Evolutionary conservation across 2,888 invertebrate species (phyloP), one percentile per base, ranked within the genome.

Genomic region (Bugula neritina): DNA sequence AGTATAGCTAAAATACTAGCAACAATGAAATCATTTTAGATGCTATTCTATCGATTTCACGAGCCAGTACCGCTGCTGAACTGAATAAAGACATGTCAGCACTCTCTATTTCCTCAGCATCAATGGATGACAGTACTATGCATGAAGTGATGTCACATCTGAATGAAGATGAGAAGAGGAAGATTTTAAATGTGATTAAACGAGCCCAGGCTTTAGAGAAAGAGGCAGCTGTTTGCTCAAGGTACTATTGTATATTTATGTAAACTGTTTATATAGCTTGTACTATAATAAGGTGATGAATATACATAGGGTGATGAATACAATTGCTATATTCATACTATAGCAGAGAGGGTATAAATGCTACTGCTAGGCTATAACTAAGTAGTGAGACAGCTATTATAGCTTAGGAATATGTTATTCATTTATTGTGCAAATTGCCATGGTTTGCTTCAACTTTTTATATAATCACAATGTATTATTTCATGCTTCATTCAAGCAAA

Each of bases 151-250:
- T 63, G 63, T 63, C 63, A 2, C 87, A 88, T 78, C 81, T 89
- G 76, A 87, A 87, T 72, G 87, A 87, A 71, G 88, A 88, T 76
- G 89, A 89, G 79, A 82, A 87, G 71, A 85, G 86, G 72, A 86
- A 88, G 80, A 89, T 89, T 71, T 86, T 87, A 76, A 86, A 86
- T 74, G 89, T 89, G n/a, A 88, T 89, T 86, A 87, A 87, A 69
- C 85, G 88, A 77, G 89, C 89, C 57, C 87, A 87, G 77, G 85
- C 86, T 75, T 75, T 82, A 76, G 81, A 83, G 73, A 76, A 78
- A 1, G 80, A 81, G 71, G 83, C 82, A 71, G 77, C 78, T 34
- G 75, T 76, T 69, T 73, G 81, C 69, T 78, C 81, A 70, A 80
- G 81, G 83, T 82, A 73, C 43, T 43, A 43, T 43, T 43, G 17